These are phyloP conservation scores for Neoitamus cyanurus DNA, from an alignment of 2,888 invertebrate genomes.

Conservation along the genomic window DNA sequence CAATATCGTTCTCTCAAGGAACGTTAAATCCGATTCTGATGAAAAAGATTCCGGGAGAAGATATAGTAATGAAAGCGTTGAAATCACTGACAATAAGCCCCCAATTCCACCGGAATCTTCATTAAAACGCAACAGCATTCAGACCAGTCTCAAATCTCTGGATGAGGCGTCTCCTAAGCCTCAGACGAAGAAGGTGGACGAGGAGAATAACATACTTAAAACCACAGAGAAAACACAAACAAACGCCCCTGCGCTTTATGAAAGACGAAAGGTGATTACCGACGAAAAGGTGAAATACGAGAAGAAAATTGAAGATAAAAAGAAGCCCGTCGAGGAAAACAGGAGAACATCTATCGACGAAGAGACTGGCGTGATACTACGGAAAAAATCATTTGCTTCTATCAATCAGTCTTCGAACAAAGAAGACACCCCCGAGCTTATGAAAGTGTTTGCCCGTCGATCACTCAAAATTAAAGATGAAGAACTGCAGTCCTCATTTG, in stretches of 20 bases:
- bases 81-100: constrained; percentile 63
- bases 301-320: constrained; percentile 60
- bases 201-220: constrained; percentile 55
- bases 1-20: constrained; percentile 75
- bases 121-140: neutral
- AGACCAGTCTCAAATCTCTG: neutral
- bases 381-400: constrained; percentile 63
- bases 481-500: constrained; percentile 71
- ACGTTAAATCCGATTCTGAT: constrained; percentile 61
- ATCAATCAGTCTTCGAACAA: constrained; percentile 55
- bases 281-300: constrained; percentile 61
- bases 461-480: constrained; percentile 86
- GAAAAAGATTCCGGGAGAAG: constrained; percentile 61
- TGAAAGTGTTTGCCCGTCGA: constrained; percentile 84
- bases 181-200: constrained; percentile 56
- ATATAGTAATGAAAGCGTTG: constrained; percentile 67
- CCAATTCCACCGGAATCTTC: constrained; percentile 48
- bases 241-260: constrained; percentile 55
- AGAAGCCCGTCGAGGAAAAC: constrained; percentile 55
- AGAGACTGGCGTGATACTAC: constrained; percentile 59
- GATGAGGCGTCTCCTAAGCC: constrained; percentile 48
- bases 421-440: constrained; percentile 79
- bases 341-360: constrained; percentile 50
- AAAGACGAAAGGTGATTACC: constrained; percentile 61
- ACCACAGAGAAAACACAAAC: constrained; percentile 49